Evolutionary conservation across 1,140 invertebrate species (phyloP), one percentile per base, ranked within the genome.

Genomic region (Hyphantria cunea): DNA sequence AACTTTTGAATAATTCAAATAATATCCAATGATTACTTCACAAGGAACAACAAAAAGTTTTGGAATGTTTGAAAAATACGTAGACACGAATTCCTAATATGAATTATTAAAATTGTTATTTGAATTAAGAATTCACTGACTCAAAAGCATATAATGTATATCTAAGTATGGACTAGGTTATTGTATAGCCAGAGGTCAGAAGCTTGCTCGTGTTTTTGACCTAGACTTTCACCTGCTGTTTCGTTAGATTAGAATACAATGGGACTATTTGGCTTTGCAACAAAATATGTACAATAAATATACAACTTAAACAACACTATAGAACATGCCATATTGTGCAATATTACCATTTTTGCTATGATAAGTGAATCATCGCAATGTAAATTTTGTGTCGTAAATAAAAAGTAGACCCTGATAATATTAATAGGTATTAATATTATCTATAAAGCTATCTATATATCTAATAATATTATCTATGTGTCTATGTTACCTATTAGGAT

Each of bases 1-100:
- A 66, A 53, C n/a, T 53, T 45, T 56, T 52, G 66, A 72, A 66
- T 64, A 48, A 62, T 72, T 68, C 59, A 60, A 68, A 68, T 59
- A 65, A 64, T 64, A 49, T 45, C 49, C 49, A 59, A 68, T 66
- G 66, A 34, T 37, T 25, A 3, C 58, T 61, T 49, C 39, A 58
- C 42, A 47, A 56, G 33, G 48, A 58, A 45, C n/a, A 10, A 25
- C 13, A 37, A 13, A 55, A 13, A 45, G 47, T 25, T 31, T 58
- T 41, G 41, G 32, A 42, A 31, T 11, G 32, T 47, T 34, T 55
- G 41, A 45, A 32, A 45, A 45, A 32, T 37, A 7, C 34, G 8
- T 37, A 2, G 8, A 8, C 8, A 10, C 34, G 8, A 8, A 11
- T 11, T 37, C 11, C 34, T 37, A 7, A 37, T 37, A 3, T 37